Percentiles rank a stretch among this genome's conserved stretches.
These are phyloP conservation scores for Lathamus discolor DNA, from an alignment of 2,113 vertebrate genomes.

Conservation along the genomic window DNA sequence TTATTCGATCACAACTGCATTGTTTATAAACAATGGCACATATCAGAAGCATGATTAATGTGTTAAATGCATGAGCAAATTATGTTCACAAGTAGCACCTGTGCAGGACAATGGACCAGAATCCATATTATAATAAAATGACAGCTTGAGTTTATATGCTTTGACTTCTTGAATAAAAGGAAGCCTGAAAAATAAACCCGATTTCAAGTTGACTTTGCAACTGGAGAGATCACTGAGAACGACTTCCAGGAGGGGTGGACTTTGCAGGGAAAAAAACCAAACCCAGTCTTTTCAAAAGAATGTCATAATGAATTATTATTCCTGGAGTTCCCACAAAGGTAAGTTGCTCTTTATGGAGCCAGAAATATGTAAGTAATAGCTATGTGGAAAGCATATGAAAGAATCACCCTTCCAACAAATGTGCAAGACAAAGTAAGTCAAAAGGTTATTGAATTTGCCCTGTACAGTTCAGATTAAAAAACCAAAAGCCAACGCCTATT, in stretches of 20 bases:
- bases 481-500: background rate
- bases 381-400: background rate
- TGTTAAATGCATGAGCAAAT: background rate
- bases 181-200: background rate
- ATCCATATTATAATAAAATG: background rate
- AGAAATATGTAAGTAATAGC: background rate
- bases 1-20: background rate
- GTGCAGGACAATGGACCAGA: background rate
- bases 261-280: background rate
- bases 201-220: background rate
- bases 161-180: background rate
- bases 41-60: background rate
- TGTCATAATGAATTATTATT: background rate
- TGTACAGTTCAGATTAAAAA: background rate
- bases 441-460: background rate
- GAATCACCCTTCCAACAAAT: background rate
- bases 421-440: background rate
- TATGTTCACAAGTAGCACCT: background rate
- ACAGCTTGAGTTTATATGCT: background rate
- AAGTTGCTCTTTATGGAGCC: background rate
- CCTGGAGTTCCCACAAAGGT: background rate
- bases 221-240: background rate
- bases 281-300: background rate
- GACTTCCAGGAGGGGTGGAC: background rate
- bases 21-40: background rate